Base-by-base conservation (phyloP, 2,797 vertebrate genomes). In the Cossypha dichroa region DNA sequence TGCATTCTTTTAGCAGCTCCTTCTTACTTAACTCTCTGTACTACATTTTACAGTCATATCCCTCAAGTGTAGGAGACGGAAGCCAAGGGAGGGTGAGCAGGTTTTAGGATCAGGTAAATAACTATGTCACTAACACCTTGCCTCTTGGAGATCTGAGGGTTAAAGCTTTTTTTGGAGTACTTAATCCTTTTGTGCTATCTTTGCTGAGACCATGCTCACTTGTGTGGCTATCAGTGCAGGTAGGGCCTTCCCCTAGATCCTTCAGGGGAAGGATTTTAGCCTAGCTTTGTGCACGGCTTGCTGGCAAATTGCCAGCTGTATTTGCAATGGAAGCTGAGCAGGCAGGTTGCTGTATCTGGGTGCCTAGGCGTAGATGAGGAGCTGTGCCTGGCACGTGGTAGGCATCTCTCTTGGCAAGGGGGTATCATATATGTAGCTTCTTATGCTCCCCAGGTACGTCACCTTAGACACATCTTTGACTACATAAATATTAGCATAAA, bases 1-100 rank as follows among this genome's bases (percentile, higher is more conserved):
- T 63, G 10, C 25, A 9, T 64, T 66, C 18, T 87, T 60, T 22
- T 15, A 54, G 38, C 21, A 83, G 12, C 48, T 31, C 15, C 59
- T 69, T 76, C 34, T 41, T 49, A 36, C 0, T 0, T 69, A 69
- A n/a, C 15, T 43, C 11, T 64, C 10, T 56, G 15, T 84, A 10
- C 10, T 73, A 6, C 25, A 10, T 41, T 40, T 78, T 67, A 66
- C 17, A 58, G n/a, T 58, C 18, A 3, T 31, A 18, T 10, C 21
- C 21, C 15, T 26, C 5, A 9, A 46, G 45, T n/a, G 17, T 31
- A 34, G 62, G 58, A 17, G 16, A 58, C 63, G 5, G 26, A 62
- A 58, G 29, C 26, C 8, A 4, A 52, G 38, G 16, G 28, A 48
- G 22, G 38, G 66, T 74, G 29, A 75, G 13, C 52, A 70, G 6